Conservation (phyloP, 2,797 vertebrate species). For the Brotula barbata region DNA sequence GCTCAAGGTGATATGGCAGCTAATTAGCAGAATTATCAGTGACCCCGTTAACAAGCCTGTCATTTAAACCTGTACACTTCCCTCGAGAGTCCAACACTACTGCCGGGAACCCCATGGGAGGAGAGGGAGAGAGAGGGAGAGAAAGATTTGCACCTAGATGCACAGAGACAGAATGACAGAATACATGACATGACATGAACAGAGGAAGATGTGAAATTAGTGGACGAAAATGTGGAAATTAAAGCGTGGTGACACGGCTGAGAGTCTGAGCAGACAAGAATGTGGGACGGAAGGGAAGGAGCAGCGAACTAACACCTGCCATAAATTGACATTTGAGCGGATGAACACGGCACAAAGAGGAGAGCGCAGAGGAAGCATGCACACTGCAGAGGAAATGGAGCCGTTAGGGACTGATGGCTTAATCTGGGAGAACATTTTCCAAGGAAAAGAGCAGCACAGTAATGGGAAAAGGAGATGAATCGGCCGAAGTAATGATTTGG, state of each 20-base stretch:
- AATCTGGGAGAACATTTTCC: constrained; percentile 61
- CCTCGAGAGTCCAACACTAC: constrained; percentile 62
- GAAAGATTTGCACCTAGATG: constrained; percentile 11
- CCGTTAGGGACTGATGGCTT: constrained; percentile 60
- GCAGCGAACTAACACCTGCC: constrained; percentile 18
- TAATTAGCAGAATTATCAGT: constrained; percentile 79
- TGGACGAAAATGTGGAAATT: not conserved
- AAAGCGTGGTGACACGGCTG: constrained; percentile 22
- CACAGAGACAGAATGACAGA: constrained; percentile 25
- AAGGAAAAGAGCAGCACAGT: constrained; percentile 40
- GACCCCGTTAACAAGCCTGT: constrained; percentile 75
- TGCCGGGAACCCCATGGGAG: constrained; percentile 42
- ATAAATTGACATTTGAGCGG: constrained; percentile 48
- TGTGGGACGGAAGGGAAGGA: not conserved
- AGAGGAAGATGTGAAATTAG: constrained; percentile 39
- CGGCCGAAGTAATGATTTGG: constrained; percentile 65
- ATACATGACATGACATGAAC: constrained; percentile 7
- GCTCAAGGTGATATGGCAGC: constrained; percentile 75
- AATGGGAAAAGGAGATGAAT: constrained; percentile 48
- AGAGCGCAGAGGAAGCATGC: constrained; percentile 15
- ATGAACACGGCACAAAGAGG: constrained; percentile 23
- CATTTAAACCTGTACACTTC: constrained; percentile 71
- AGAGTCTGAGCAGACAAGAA: constrained; percentile 10
- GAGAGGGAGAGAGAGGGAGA: constrained; percentile 15
- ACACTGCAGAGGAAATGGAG: constrained; percentile 44